phyloP scores from a whole-genome alignment of 2,113 vertebrate genomes.

The Pagrus major region DNA sequence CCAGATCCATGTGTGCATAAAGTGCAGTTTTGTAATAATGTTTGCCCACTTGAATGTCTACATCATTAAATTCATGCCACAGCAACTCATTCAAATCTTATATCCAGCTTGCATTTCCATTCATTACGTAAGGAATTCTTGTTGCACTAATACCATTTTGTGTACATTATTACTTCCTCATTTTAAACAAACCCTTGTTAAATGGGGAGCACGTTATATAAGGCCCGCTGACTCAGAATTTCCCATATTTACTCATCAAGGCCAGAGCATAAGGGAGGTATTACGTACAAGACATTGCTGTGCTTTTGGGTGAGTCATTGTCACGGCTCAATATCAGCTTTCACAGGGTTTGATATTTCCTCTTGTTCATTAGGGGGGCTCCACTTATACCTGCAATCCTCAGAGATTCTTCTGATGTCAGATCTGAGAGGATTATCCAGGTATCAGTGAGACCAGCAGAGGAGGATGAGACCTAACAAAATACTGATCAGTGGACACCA shows the following conservation, averaged over 20 bases:
- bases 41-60: neutral
- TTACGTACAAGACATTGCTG: slow-evolving; percentile 52
- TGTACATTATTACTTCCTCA: slow-evolving; percentile 16
- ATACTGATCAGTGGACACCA: slow-evolving; percentile 14
- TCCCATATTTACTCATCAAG: slow-evolving; percentile 67
- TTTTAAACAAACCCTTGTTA: slow-evolving; percentile 42
- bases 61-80: neutral
- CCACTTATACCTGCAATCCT: slow-evolving; percentile 50
- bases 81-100: slow-evolving; percentile 4
- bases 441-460: slow-evolving; percentile 23
- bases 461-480: slow-evolving; percentile 5
- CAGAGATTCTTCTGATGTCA: slow-evolving; percentile 49
- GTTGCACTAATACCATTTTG: slow-evolving; percentile 17
- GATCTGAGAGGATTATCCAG: slow-evolving; percentile 61
- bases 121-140: slow-evolving; percentile 1
- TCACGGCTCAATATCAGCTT: slow-evolving; percentile 52
- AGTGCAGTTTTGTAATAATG: neutral
- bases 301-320: slow-evolving; percentile 61
- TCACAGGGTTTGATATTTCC: slow-evolving; percentile 34
- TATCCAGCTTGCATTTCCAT: neutral
- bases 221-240: slow-evolving; percentile 61
- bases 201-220: slow-evolving; percentile 46
- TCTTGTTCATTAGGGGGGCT: slow-evolving; percentile 29
- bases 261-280: slow-evolving; percentile 37
- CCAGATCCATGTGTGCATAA: neutral